Percentiles rank a stretch among this genome's conserved stretches.
Evolutionary conservation across 2,888 invertebrate genomes (phyloP).

Genomic region (Muscina levida): DNA sequence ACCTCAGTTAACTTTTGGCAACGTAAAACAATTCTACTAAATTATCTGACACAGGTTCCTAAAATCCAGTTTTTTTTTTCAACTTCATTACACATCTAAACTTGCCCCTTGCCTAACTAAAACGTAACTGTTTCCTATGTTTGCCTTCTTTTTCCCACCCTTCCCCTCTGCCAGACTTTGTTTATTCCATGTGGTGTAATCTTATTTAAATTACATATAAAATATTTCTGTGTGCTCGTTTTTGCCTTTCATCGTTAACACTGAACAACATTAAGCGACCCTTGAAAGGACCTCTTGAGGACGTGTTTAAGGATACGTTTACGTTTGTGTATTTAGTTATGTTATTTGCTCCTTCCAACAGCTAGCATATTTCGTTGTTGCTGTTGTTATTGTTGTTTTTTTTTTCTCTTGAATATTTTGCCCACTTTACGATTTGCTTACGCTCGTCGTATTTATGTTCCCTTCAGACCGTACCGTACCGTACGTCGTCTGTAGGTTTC

Average conservation of each 20-base stretch:
- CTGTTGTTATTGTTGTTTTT: too few species aligned
- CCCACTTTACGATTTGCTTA: slow-evolving; percentile 13
- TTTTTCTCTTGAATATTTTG: not conserved
- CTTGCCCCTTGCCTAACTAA: too few species aligned
- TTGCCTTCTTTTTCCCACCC: too few species aligned
- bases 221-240: not conserved
- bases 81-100: too few species aligned
- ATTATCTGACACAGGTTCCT: too few species aligned
- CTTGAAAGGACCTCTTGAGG: slow-evolving; percentile 31
- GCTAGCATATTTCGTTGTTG: slow-evolving; percentile 28
- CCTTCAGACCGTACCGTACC: slow-evolving; percentile 8
- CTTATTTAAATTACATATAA: too few species aligned
- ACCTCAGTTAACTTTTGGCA: too few species aligned
- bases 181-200: too few species aligned
- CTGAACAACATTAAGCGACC: slow-evolving; percentile 14
- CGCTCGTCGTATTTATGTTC: slow-evolving; percentile 18
- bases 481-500: slow-evolving; percentile 29
- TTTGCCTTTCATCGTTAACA: slow-evolving; percentile 7
- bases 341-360: slow-evolving; percentile 40
- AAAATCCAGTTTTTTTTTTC: too few species aligned
- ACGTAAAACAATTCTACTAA: too few species aligned
- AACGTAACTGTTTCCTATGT: too few species aligned
- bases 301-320: slow-evolving; percentile 52
- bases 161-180: too few species aligned
- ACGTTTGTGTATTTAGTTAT: slow-evolving; percentile 28